phyloP scores from a whole-genome alignment of 2,797 vertebrate species.

The Chloroceryle inda region DNA sequence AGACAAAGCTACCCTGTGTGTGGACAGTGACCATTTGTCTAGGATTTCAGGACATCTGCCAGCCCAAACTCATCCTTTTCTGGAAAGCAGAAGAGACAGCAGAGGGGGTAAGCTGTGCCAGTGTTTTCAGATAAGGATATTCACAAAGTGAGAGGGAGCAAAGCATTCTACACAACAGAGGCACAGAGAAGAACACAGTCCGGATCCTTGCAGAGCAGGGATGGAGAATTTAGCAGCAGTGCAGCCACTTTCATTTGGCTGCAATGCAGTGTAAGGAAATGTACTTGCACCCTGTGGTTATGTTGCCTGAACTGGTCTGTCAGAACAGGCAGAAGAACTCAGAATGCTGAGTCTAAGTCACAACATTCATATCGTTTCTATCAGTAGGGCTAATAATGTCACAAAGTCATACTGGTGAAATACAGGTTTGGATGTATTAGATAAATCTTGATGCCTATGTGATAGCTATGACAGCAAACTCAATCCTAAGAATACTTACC shows the following conservation, averaged over 20 bases:
- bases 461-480: background rate
- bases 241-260: background rate
- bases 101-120: background rate
- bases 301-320: background rate
- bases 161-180: background rate
- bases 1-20: background rate
- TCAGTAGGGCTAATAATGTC: background rate
- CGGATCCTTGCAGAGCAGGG: background rate
- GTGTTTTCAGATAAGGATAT: background rate
- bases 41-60: background rate
- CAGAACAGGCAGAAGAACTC: background rate
- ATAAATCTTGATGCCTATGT: background rate
- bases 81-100: background rate
- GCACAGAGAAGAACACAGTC: background rate
- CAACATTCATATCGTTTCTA: background rate
- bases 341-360: background rate
- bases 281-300: accelerated
- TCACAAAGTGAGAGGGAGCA: background rate
- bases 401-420: background rate
- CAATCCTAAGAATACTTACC: background rate
- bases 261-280: background rate
- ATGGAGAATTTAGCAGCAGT: background rate
- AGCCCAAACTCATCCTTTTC: background rate
- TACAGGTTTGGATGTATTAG: background rate
- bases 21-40: background rate